A percentile compares a stretch with the other conserved stretches of the same genome.
Evolutionary conservation across 1,140 invertebrate genomes (phyloP).

Genomic region (Pseudobourletiella spinata): DNA sequence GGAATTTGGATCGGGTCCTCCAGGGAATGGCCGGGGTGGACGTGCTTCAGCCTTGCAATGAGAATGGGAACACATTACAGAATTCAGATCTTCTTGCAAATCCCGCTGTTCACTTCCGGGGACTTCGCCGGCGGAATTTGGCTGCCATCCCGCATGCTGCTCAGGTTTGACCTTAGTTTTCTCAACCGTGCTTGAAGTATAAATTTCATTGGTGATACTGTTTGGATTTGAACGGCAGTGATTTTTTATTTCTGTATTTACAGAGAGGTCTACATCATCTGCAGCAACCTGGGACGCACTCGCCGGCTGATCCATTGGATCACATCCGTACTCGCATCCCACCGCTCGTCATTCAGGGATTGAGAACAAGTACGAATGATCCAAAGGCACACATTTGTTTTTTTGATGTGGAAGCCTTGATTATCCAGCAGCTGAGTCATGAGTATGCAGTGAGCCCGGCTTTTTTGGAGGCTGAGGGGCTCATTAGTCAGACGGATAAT

Average conservation of each 20-base stretch:
- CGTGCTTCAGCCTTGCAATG: constrained; percentile 90
- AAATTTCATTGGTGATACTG: too few species aligned
- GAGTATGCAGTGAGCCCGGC: constrained; percentile 90
- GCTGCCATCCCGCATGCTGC: constrained; percentile 89
- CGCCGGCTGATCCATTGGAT: constrained; percentile 52
- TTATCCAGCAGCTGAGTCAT: constrained; percentile 88
- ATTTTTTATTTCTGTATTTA: too few species aligned
- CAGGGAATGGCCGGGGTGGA: constrained; percentile 94
- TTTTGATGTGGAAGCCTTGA: constrained; percentile 95
- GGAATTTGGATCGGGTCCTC: constrained; percentile 87
- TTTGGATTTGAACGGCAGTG: too few species aligned
- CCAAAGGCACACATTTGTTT: constrained; percentile 93
- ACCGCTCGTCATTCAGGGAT: constrained; percentile 82
- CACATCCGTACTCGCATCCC: constrained; percentile 56
- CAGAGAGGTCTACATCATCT: constrained; percentile 72
- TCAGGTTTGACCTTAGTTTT: constrained; percentile 48
- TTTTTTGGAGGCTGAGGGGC: constrained; percentile 77
- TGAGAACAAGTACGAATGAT: constrained; percentile 87
- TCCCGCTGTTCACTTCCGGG: constrained; percentile 81
- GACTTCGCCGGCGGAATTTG: constrained; percentile 80
- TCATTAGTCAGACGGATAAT: constrained; percentile 75
- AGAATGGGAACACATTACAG: constrained; percentile 51
- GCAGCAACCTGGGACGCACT: constrained; percentile 60
- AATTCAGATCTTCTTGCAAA: constrained; percentile 54
- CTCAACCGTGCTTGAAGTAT: too few species aligned